Base-by-base conservation (phyloP, 1,140 invertebrate species). In the Aphelenchoides fujianensis region DNA sequence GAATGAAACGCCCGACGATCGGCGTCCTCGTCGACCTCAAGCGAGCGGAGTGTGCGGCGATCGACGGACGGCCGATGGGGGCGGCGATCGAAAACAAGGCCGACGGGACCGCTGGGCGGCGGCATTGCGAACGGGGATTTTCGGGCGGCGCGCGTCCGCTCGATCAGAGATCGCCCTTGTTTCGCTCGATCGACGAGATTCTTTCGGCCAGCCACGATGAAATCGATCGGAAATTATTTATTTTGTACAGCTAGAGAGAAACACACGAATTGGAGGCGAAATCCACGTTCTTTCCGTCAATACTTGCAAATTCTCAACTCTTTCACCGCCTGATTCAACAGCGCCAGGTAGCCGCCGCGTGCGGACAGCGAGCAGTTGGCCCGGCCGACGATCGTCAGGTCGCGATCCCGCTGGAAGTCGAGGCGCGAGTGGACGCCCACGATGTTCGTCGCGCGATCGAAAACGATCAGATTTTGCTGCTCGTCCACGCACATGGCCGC, bases 401-500 rank as follows among this genome's bases (percentile, higher is more conserved):
- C 63, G 12, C 63, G 63, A 52, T 34, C 59, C 23, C 66, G 2
- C 16, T 57, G n/a, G 30, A 68, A 62, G 69, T 80, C 37, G 5
- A 70, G 30, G 32, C 73, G 37, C 27, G 76, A 76, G 36, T 76
- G 63, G 23, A 59, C 41, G 27, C 69, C 69, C 28, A 76, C 59
- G 35, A 54, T 52, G 53, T 54, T 74, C 5, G 55, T 76, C 5
- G 75, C 79, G 35, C 66, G 52, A 55, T 76, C 75, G 59, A 79
- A 79, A 5, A 79, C 78, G 48, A 76, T 80, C 16, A 79, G 12
- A 41, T 78, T 79, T 1, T 75, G 63, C 27, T 52, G 31, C 27
- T 76, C 78, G 34, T 76, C 75, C 32, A 76, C 54, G 31, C 69
- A 52, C n/a, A 76, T 23, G 54, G 77, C 57, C 16, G 53, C 75